Evolutionary conservation across 30 jellyfish, hydroid and myxozoan genomes (phyloP).

Genomic region (Hydractinia symbiolongicarpus): DNA sequence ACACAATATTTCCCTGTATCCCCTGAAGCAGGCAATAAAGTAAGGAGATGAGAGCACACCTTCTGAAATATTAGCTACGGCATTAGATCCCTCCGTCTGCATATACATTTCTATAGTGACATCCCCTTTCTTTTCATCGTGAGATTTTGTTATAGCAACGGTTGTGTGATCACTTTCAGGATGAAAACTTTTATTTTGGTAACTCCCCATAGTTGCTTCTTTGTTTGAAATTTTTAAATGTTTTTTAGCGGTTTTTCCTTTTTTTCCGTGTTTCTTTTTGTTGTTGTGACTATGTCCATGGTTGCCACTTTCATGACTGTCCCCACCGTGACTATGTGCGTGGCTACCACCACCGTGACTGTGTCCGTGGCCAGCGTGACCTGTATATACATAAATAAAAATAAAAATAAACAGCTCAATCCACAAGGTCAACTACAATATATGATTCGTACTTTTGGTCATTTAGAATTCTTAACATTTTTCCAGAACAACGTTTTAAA

Average conservation of each 20-base stretch:
- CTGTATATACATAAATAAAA: slow-evolving; percentile 22
- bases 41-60: too few relatives aligned
- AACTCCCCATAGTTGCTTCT: background rate
- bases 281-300: slow-evolving; percentile 13
- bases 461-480: too few relatives aligned
- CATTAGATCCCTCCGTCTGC: background rate
- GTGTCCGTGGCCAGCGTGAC: slow-evolving; percentile 62
- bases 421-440: background rate
- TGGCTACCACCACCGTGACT: slow-evolving; percentile 9
- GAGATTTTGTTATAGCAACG: background rate
- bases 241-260: background rate
- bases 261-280: background rate
- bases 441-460: background rate
- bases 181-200: background rate
- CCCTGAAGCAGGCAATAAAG: too few relatives aligned
- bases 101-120: background rate
- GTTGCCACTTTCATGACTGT: background rate
- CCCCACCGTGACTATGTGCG: slow-evolving; percentile 7
- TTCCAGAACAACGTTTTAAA: too few relatives aligned
- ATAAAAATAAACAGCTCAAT: background rate
- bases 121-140: background rate
- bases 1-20: too few relatives aligned
- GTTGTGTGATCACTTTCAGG: background rate
- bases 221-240: background rate
- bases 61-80: too few relatives aligned